phyloP scores from a whole-genome alignment of 2,888 invertebrate genomes.

The Cerastis rubricosa region DNA sequence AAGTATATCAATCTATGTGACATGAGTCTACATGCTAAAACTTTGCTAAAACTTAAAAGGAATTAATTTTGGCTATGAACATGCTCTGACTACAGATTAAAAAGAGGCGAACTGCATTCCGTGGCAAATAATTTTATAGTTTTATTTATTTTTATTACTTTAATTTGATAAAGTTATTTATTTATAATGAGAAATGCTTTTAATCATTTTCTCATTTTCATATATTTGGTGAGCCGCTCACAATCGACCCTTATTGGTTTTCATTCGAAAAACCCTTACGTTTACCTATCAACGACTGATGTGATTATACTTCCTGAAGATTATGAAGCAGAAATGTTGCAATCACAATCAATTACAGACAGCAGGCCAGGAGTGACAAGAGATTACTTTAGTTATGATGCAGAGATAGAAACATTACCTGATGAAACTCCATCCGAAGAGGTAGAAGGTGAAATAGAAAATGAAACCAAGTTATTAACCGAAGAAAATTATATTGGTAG shows the following conservation, averaged over 20 bases:
- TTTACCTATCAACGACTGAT: constrained; percentile 58
- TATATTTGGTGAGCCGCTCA: constrained; percentile 10
- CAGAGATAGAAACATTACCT: not conserved
- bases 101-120: not conserved
- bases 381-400: constrained; percentile 5
- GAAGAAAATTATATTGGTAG: not conserved
- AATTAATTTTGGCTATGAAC: not conserved
- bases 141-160: constrained; percentile 5
- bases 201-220: constrained; percentile 17
- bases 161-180: not conserved
- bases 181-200: constrained; percentile 37
- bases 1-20: not conserved
- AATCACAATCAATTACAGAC: constrained; percentile 19
- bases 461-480: constrained; percentile 1
- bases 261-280: constrained; percentile 65
- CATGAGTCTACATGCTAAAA: not conserved
- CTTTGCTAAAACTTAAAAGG: not conserved
- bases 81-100: not conserved
- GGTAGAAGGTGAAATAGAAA: not conserved
- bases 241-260: constrained; percentile 41
- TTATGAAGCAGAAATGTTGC: constrained; percentile 57
- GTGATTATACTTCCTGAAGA: constrained; percentile 68
- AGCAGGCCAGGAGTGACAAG: not conserved
- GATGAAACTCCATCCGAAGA: not conserved
- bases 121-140: not conserved